A percentile compares a stretch with the other conserved stretches of the same genome.
Evolutionary conservation across 2,797 vertebrate genomes (phyloP).

Genomic region (Coregonus sp.): DNA sequence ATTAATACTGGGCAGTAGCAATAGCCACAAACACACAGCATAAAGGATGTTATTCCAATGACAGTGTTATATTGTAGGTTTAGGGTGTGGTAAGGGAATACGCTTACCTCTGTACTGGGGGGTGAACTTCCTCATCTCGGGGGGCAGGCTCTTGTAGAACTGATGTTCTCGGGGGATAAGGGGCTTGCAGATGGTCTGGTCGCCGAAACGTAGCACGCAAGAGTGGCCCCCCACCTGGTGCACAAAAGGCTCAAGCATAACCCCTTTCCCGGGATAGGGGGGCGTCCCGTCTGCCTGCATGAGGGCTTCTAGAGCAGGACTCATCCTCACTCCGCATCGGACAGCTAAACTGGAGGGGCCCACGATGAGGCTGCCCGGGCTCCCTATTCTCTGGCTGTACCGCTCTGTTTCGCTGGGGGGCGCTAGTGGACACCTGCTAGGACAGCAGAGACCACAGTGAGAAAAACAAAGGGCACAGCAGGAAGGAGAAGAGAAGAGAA

Average conservation of each 20-base stretch:
- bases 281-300: constrained; percentile 90
- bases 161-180: constrained; percentile 97
- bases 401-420: constrained; percentile 51
- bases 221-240: constrained; percentile 99
- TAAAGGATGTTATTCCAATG: neutral
- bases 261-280: constrained; percentile 82
- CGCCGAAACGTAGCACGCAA: constrained; percentile 97
- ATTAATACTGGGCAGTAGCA: constrained; percentile 11
- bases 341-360: constrained; percentile 68
- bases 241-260: constrained; percentile 97
- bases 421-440: constrained; percentile 51
- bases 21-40: neutral
- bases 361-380: constrained; percentile 51
- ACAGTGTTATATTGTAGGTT: neutral
- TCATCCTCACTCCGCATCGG: constrained; percentile 97
- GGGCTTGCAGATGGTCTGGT: constrained; percentile 97
- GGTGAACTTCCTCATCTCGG: constrained; percentile 96
- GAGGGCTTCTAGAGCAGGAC: constrained; percentile 97
- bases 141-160: constrained; percentile 96
- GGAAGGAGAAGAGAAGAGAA: constrained; percentile 24
- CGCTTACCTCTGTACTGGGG: constrained; percentile 96
- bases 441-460: constrained; percentile 63
- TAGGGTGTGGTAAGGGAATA: neutral
- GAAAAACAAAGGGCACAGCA: constrained; percentile 48
- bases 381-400: constrained; percentile 61